Base-by-base conservation (phyloP, 2,113 vertebrate genomes). In the Otolemur garnettii region DNA sequence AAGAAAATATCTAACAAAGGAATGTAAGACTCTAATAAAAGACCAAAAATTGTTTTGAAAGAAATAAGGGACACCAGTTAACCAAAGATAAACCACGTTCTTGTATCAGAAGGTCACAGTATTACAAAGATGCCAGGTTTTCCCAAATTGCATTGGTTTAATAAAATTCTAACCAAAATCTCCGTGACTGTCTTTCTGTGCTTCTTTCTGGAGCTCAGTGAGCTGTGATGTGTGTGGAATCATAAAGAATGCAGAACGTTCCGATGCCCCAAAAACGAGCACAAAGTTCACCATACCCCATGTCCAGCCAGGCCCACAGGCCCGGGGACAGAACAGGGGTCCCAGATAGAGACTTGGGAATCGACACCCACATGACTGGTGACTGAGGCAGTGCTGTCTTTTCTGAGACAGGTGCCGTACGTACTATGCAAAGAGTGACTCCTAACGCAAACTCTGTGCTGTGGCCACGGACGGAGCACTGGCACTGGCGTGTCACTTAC, bases 21-120 rank as follows among this genome's bases (percentile, higher is more conserved):
- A 0, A 3, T 5, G 1, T 19, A 0, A 5, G 19, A 1, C 64
- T 18, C 13, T 64, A 0, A 5, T 5, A 60, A 50, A 55, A 69
- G 45, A 8, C 26, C 11, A 8, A 15, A 5, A 4, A 1, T 12
- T 1, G 1, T 0, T 5, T 0, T 0, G 17, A 55, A 7, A 35
- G 91, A 60, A 21, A 17, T 2, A 4, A 87, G 24, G 18, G 42
- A 26, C 57, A 3, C 0, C 22, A 24, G 4, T 0, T 6, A 5
- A 38, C 0, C 0, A 14, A 3, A 22, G 42, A 30, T 0, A 10
- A 45, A 21, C 62, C 50, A 3, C 0, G 2, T 4, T 0, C 69
- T 1, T 7, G 1, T 2, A 17, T 1, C 0, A 42, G 78, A 18
- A 30, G 30, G 24, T 0, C 45, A 30, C 10, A 0, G 1, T 0